These are phyloP conservation scores for Galeruca laticollis DNA, from an alignment of 2,888 invertebrate species.

Conservation along the genomic window DNA sequence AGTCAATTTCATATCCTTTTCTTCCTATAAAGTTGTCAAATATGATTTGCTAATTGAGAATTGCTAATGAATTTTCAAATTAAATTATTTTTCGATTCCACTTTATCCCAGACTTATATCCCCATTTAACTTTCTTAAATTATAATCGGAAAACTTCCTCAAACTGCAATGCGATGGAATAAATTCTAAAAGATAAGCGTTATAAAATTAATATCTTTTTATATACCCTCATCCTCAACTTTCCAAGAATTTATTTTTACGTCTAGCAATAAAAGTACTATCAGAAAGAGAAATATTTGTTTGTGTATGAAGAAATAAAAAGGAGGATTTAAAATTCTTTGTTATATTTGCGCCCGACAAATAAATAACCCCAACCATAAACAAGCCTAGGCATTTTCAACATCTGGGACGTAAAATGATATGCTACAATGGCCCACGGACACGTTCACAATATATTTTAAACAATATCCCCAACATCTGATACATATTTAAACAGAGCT, in stretches of 20 bases:
- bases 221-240: not conserved
- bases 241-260: not conserved
- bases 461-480: no score
- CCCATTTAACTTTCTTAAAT: not conserved
- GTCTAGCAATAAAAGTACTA: not conserved
- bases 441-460: no score
- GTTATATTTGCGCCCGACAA: not conserved
- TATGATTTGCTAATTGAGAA: no score
- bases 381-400: not conserved
- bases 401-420: not conserved
- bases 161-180: not conserved
- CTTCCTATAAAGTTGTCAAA: no score
- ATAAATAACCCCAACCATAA: constrained; percentile 2
- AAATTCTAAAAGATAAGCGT: not conserved
- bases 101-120: not conserved
- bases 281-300: not conserved
- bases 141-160: not conserved
- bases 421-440: no score
- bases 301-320: not conserved
- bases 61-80: no score
- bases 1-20: no score
- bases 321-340: not conserved
- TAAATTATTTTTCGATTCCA: not conserved
- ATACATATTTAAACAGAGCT: no score
- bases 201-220: not conserved